Conservation (phyloP, 2,888 invertebrate genomes). For the Cryptus viduatorius region DNA sequence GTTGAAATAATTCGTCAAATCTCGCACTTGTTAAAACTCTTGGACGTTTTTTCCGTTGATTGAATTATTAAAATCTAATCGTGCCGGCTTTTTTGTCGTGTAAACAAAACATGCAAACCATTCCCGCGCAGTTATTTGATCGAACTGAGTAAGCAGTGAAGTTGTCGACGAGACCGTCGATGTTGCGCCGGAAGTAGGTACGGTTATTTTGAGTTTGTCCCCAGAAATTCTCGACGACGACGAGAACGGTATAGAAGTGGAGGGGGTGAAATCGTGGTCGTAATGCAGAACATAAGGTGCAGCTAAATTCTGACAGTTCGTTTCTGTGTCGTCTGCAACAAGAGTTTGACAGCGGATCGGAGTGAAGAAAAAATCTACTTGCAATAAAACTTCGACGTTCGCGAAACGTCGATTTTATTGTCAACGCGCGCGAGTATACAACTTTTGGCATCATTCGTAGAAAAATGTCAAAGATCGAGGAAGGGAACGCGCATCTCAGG, state of each 20-base stretch:
- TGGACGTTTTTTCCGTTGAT: not conserved
- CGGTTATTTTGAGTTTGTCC: conserved; percentile 17
- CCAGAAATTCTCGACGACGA: conserved; percentile 8
- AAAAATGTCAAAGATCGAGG: conserved; percentile 89
- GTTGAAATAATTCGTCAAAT: not conserved
- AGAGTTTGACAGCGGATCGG: conserved; percentile 64
- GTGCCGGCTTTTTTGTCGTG: conserved; percentile 53
- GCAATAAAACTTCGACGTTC: conserved; percentile 59
- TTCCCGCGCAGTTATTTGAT: conserved; percentile 62
- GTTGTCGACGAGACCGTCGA: conserved; percentile 8
- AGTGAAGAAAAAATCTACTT: conserved; percentile 38
- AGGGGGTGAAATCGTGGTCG: conserved; percentile 1
- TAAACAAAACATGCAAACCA: conserved; percentile 55
- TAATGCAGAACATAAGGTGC: conserved; percentile 44
- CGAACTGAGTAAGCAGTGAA: conserved; percentile 17
- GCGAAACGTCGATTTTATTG: conserved; percentile 29
- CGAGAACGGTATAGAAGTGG: not conserved
- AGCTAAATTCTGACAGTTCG: conserved; percentile 56
- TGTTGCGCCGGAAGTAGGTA: conserved; percentile 45
- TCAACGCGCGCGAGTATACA: conserved; percentile 10
- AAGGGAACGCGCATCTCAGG: conserved; percentile 92
- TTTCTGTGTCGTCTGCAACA: conserved; percentile 58
- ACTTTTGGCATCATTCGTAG: conserved; percentile 73
- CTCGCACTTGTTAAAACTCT: not conserved
- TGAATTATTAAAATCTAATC: not conserved